A percentile compares a stretch with the other conserved stretches of the same genome.
Evolutionary conservation across 2,888 invertebrate species (phyloP).

Genomic region (Andrena bicolor): DNA sequence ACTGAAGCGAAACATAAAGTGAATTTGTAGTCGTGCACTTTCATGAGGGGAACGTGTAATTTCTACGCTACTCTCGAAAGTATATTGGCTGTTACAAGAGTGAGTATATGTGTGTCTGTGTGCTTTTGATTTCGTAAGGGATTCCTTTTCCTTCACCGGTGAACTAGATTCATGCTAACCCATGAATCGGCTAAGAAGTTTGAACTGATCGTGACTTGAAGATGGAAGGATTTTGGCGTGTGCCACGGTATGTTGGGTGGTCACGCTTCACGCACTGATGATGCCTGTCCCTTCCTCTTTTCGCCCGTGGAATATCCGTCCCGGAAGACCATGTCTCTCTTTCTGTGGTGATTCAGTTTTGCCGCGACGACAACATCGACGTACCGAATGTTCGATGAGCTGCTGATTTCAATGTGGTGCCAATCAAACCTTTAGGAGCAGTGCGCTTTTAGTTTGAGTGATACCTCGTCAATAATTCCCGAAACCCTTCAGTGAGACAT

Average conservation of each 20-base stretch:
- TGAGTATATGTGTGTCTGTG: not conserved
- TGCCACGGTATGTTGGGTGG: constrained; percentile 81
- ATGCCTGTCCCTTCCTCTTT: constrained; percentile 84
- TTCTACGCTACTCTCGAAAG: not conserved
- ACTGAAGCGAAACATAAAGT: not conserved
- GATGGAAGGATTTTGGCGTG: constrained; percentile 81
- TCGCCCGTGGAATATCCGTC: constrained; percentile 74
- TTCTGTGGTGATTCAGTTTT: constrained; percentile 73
- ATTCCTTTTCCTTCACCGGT: not conserved
- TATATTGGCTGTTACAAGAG: not conserved
- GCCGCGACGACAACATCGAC: constrained; percentile 67
- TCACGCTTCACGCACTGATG: constrained; percentile 84
- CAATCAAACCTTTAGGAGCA: not conserved
- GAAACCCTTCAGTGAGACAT: not conserved
- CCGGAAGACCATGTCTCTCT: constrained; percentile 77
- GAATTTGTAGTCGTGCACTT: not conserved
- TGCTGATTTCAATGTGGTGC: constrained; percentile 15
- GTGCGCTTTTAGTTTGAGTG: not conserved
- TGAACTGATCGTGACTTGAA: constrained; percentile 28
- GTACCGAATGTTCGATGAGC: constrained; percentile 51
- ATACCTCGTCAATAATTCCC: too few relatives aligned
- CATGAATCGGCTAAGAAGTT: constrained; percentile 38
- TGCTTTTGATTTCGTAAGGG: not conserved
- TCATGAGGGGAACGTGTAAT: not conserved
- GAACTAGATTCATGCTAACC: not conserved